Evolutionary conservation across 2,888 invertebrate species (phyloP).

Genomic region (Anoplius nigerrimus): DNA sequence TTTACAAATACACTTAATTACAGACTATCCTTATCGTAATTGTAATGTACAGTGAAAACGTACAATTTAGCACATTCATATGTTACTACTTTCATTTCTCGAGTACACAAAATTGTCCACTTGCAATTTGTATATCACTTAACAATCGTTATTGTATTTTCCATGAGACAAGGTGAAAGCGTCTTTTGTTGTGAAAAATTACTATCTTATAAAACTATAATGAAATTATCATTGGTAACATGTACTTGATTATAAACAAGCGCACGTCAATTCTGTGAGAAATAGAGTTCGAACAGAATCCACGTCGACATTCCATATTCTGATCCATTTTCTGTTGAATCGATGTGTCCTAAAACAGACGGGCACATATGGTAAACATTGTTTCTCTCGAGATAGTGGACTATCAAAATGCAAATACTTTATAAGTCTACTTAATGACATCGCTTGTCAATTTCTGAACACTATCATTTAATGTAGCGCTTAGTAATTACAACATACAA

Average conservation of each 20-base stretch:
- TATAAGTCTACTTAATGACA: slow-evolving; percentile 1
- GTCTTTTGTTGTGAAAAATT: slow-evolving; percentile 9
- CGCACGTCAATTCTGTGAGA: no score
- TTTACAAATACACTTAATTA: no score
- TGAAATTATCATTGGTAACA: slow-evolving; percentile 4
- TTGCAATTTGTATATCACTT: slow-evolving; percentile 7
- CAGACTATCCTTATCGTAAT: background rate
- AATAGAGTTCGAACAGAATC: background rate
- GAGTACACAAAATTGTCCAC: slow-evolving; percentile 1
- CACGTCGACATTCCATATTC: background rate
- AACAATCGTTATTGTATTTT: slow-evolving; percentile 12
- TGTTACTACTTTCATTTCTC: background rate
- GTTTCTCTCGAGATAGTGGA: slow-evolving; percentile 5
- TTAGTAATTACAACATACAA: no score
- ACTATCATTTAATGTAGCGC: no score
- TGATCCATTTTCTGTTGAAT: slow-evolving; percentile 1
- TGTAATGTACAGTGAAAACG: background rate
- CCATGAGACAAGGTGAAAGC: slow-evolving; percentile 1
- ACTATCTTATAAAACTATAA: background rate
- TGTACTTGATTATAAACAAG: slow-evolving; percentile 2
- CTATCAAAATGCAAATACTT: slow-evolving; percentile 20
- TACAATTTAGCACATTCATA: slow-evolving; percentile 2
- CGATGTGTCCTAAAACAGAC: slow-evolving; percentile 10
- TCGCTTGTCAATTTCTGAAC: slow-evolving; percentile 19
- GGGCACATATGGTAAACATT: background rate